These are phyloP conservation scores for Epiblema foenella DNA, from an alignment of 2,888 invertebrate genomes.

Conservation along the genomic window DNA sequence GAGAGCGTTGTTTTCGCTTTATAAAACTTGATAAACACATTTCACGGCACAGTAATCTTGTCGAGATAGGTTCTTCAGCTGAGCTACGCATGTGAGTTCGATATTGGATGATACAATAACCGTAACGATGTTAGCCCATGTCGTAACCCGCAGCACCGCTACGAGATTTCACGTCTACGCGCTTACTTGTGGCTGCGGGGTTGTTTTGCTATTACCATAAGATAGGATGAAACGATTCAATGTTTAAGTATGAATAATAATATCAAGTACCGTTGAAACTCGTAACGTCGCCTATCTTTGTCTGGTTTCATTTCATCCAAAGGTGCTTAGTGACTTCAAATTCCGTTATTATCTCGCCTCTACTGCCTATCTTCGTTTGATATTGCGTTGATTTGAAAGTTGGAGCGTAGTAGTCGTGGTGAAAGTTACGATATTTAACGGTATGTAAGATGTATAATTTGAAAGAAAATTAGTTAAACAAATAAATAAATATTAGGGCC, in stretches of 20 bases:
- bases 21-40: conserved; percentile 25
- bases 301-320: too few relatives aligned
- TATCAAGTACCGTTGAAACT: conserved; percentile 4
- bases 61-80: conserved; percentile 16
- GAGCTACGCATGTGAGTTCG: conserved; percentile 24
- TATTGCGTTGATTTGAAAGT: too few relatives aligned
- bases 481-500: too few relatives aligned
- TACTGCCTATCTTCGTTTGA: too few relatives aligned
- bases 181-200: conserved; percentile 23
- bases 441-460: too few relatives aligned
- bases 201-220: conserved; percentile 28
- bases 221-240: conserved; percentile 34
- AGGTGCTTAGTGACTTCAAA: too few relatives aligned
- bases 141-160: conserved; percentile 22
- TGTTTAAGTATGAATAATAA: neutral
- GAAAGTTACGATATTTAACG: too few relatives aligned
- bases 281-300: too few relatives aligned
- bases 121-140: conserved; percentile 23
- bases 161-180: conserved; percentile 31
- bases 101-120: conserved; percentile 35
- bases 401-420: too few relatives aligned
- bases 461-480: too few relatives aligned
- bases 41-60: conserved; percentile 15
- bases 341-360: too few relatives aligned
- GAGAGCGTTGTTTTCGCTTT: conserved; percentile 19